Evolutionary conservation across 2,888 invertebrate species (phyloP).

Genomic region (Caenorhabditis wallacei): DNA sequence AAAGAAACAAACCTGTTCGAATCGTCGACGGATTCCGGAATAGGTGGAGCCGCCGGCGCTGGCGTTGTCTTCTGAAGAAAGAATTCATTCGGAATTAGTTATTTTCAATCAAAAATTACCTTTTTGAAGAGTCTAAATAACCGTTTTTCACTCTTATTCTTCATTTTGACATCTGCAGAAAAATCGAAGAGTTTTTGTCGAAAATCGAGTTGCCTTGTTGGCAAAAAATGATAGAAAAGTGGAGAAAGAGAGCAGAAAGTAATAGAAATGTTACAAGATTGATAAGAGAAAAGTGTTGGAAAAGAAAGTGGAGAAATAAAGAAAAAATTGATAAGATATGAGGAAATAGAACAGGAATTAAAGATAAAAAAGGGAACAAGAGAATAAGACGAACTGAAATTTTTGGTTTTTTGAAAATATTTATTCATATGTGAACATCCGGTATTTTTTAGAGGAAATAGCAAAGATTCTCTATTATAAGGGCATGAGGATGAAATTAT

Average conservation of each 20-base stretch:
- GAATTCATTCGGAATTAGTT: background rate
- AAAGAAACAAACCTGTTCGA: constrained; percentile 29
- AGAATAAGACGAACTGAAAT: no score
- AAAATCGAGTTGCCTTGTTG: constrained; percentile 8
- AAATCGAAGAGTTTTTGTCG: background rate
- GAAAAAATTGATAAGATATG: constrained; percentile 28
- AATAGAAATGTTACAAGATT: constrained; percentile 19
- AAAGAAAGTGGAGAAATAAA: constrained; percentile 14
- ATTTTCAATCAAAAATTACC: background rate
- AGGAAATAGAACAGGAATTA: constrained; percentile 5
- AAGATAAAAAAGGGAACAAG: constrained; percentile 3
- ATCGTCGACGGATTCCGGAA: background rate
- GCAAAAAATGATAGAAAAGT: constrained; percentile 4
- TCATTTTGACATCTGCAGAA: constrained; percentile 48
- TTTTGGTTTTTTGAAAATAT: no score
- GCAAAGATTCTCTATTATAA: no score
- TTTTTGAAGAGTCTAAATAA: constrained; percentile 60
- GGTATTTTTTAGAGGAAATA: no score
- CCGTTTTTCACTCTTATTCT: constrained; percentile 43
- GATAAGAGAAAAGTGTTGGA: constrained; percentile 7
- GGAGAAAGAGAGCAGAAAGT: constrained; percentile 24
- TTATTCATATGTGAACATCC: no score
- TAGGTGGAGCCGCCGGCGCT: constrained; percentile 35
- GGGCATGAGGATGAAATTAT: no score
- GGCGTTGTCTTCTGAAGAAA: constrained; percentile 45